phyloP scores from a whole-genome alignment of 2,888 invertebrate species.

The Odontocolon sp. region DNA sequence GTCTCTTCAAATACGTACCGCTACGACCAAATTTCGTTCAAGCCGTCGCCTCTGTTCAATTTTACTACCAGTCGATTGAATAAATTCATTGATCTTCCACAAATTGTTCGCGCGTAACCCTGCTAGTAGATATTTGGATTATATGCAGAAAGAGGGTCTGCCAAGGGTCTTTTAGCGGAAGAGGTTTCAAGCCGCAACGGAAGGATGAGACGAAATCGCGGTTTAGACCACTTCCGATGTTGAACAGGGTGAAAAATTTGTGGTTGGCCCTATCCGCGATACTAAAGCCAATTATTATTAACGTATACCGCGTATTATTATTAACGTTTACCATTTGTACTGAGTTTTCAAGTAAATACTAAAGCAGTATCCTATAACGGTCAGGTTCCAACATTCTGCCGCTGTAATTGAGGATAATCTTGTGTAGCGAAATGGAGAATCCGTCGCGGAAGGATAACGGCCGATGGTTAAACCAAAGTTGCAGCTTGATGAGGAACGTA shows the following conservation, averaged over 20 bases:
- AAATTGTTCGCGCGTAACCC: slow-evolving; percentile 45
- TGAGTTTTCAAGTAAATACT: not conserved
- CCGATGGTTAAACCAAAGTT: slow-evolving; percentile 51
- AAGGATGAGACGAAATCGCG: not conserved
- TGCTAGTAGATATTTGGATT: not conserved
- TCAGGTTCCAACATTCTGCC: not conserved
- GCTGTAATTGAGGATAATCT: slow-evolving; percentile 3
- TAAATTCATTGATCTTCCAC: slow-evolving; percentile 60
- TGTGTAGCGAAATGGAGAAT: slow-evolving; percentile 7
- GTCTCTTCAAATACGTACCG: not conserved
- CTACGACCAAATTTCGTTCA: slow-evolving; percentile 32
- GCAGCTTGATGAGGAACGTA: slow-evolving; percentile 51
- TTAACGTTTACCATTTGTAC: not conserved
- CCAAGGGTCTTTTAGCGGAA: not conserved
- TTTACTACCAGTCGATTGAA: slow-evolving; percentile 57
- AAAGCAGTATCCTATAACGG: not conserved
- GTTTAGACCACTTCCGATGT: slow-evolving; percentile 11
- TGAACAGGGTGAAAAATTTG: not conserved
- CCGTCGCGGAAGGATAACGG: slow-evolving; percentile 29
- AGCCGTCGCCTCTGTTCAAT: slow-evolving; percentile 58
- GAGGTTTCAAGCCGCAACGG: not conserved
- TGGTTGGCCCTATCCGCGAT: not conserved
- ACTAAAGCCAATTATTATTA: slow-evolving; percentile 10
- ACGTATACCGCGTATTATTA: not conserved
- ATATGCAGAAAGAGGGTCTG: not conserved